Percentiles rank a stretch among this genome's conserved stretches.
Evolutionary conservation across 2,888 invertebrate species (phyloP).

Genomic region (Marasmarcha lunaedactyla): DNA sequence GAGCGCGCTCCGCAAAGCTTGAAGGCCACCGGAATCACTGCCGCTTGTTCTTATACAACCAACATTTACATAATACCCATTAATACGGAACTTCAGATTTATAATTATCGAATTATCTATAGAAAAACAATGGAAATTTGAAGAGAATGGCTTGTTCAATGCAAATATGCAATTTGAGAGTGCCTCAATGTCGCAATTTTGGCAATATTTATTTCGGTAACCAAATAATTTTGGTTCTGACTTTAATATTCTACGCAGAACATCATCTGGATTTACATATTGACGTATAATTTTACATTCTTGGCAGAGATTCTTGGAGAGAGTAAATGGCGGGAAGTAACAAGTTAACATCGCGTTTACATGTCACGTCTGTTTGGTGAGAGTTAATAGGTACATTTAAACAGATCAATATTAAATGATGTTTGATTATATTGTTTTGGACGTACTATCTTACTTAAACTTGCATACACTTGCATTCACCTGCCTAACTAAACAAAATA

Average conservation of each 20-base stretch:
- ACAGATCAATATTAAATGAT: conserved; percentile 5
- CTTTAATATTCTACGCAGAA: too few relatives aligned
- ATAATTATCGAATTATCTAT: neutral
- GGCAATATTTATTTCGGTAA: too few relatives aligned
- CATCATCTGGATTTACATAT: neutral
- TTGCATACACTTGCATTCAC: too few relatives aligned
- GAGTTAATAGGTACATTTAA: too few relatives aligned
- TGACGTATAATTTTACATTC: conserved; percentile 6
- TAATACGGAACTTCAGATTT: conserved; percentile 5
- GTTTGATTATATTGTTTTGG: too few relatives aligned
- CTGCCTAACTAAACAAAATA: too few relatives aligned
- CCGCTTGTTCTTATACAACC: conserved; percentile 3
- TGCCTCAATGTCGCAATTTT: too few relatives aligned
- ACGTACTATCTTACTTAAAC: too few relatives aligned
- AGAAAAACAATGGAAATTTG: neutral
- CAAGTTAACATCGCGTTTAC: conserved; percentile 5
- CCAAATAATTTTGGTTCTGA: too few relatives aligned
- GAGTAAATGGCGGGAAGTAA: neutral
- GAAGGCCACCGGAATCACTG: conserved; percentile 18
- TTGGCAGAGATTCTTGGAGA: conserved; percentile 10
- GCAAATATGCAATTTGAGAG: too few relatives aligned
- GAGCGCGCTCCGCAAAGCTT: conserved; percentile 23
- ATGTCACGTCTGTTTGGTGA: neutral
- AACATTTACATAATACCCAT: conserved; percentile 10
- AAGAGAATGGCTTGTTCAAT: neutral